Evolutionary conservation across 2,888 invertebrate genomes (phyloP), one percentile per base, ranked within the genome.

Genomic region (Argyra leucocephala): DNA sequence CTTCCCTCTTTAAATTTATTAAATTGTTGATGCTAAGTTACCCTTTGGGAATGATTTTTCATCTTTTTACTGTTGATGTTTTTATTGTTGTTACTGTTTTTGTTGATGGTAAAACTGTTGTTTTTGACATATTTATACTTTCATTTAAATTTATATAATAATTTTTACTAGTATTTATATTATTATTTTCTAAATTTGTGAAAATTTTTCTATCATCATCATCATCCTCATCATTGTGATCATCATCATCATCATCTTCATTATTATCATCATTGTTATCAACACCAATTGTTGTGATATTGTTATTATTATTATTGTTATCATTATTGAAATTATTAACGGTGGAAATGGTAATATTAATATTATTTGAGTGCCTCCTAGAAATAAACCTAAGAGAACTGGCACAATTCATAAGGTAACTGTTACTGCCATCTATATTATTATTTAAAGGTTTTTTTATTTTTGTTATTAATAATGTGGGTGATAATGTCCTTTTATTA

Each of bases 1-100:
- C 18, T 48, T 48, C 18, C 5, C 48, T n/a, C 31, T 48, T 12
- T 18, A 48, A 18, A 18, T 48, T 48, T 18, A 48, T 18, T 48
- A 48, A 37, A 48, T 48, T 18, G 12, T 48, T 48, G 48, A 48
- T 48, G 18, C 48, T 48, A 48, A 48, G 18, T 48, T 58, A 59
- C 59, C 59, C 59, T 59, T 59, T 59, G 59, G 59, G 59, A 59
- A 59, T 23, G 59, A 59, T 59, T 59, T 59, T 59, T 59, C 59
- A 59, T 59, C 59, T 59, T 15, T 59, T 59, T 18, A 59, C 18
- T 59, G 23, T 48, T 48, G 23, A 59, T 21, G 23, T 24, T 23
- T 23, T 24, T 23, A 23, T 24, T 23, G 59, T 59, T 24, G 23
- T 4, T 58, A 22, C 10, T 57, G 5, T 23, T 59, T 23, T 24